Evolutionary conservation across 2,888 invertebrate genomes (phyloP).

Genomic region (Polietes domitor): DNA sequence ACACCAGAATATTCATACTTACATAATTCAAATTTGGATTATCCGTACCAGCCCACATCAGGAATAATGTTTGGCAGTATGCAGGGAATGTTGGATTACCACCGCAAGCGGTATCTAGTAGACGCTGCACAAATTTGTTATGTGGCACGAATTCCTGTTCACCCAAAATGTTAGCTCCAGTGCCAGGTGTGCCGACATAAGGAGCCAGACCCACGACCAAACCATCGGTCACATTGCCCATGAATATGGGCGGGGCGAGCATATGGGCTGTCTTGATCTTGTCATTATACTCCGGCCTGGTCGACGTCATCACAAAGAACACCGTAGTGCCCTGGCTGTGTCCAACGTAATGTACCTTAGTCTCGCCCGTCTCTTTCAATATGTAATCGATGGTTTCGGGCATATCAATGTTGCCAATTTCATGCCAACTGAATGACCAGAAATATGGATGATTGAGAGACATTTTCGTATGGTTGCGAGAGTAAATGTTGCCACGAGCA

Average conservation of each 20-base stretch:
- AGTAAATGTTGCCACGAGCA: conserved; percentile 85
- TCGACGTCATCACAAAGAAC: conserved; percentile 81
- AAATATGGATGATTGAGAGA: conserved; percentile 72
- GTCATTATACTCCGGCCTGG: conserved; percentile 80
- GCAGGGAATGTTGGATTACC: conserved; percentile 67
- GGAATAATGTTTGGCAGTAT: conserved; percentile 72
- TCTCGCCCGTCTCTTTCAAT: conserved; percentile 79
- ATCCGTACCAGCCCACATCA: conserved; percentile 72
- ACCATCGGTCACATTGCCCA: conserved; percentile 82
- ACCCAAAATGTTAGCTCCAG: conserved; percentile 68
- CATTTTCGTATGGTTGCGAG: conserved; percentile 81
- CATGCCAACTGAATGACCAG: conserved; percentile 84
- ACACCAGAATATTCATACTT: conserved; percentile 47
- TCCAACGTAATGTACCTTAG: conserved; percentile 83
- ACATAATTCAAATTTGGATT: conserved; percentile 73
- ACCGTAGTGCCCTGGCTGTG: conserved; percentile 84
- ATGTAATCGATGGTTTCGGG: conserved; percentile 85
- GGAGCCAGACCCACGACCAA: conserved; percentile 80
- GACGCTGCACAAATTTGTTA: conserved; percentile 71
- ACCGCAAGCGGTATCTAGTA: conserved; percentile 73
- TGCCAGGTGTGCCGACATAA: conserved; percentile 72
- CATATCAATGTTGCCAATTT: conserved; percentile 82
- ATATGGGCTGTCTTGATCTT: conserved; percentile 81
- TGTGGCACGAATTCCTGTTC: conserved; percentile 82
- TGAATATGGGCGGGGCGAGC: conserved; percentile 86